phyloP scores from a whole-genome alignment of 2,113 vertebrate genomes.

The Oreocharis arfaki region DNA sequence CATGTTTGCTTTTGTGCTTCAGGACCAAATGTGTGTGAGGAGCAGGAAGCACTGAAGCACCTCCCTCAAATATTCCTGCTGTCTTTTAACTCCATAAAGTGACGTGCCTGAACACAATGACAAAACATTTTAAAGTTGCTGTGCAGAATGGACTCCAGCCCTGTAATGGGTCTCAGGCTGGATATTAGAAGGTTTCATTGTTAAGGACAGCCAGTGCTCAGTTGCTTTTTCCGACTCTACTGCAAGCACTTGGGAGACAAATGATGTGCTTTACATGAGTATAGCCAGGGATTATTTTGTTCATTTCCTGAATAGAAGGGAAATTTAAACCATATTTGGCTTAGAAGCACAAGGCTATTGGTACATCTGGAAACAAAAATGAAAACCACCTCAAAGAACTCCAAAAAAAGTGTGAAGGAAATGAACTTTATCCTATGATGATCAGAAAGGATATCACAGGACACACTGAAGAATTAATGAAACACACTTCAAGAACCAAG shows the following conservation, averaged over 20 bases:
- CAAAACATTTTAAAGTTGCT: neutral
- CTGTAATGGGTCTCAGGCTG: neutral
- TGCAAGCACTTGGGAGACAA: slow-evolving; percentile 13
- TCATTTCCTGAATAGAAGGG: slow-evolving; percentile 35
- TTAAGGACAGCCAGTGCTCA: neutral
- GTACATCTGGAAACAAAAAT: slow-evolving; percentile 51
- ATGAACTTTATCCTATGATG: slow-evolving; percentile 2
- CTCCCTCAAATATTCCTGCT: neutral
- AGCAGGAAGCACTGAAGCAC: neutral
- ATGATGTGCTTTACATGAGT: slow-evolving; percentile 23
- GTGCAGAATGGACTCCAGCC: neutral
- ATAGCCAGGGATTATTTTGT: slow-evolving; percentile 15
- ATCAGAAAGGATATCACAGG: slow-evolving; percentile 28
- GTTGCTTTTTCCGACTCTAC: neutral
- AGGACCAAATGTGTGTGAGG: neutral
- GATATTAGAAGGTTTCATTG: neutral
- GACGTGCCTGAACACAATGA: neutral
- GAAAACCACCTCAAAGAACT: slow-evolving; percentile 50
- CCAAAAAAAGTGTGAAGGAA: slow-evolving; percentile 51
- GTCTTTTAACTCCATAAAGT: neutral
- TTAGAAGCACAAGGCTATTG: neutral
- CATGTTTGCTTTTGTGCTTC: neutral
- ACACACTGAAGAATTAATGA: slow-evolving; percentile 49
- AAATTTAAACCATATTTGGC: slow-evolving; percentile 42
- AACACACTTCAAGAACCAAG: slow-evolving; percentile 18